Conservation (phyloP, 2,888 invertebrate species). For the Yponomeuta sedellus region DNA sequence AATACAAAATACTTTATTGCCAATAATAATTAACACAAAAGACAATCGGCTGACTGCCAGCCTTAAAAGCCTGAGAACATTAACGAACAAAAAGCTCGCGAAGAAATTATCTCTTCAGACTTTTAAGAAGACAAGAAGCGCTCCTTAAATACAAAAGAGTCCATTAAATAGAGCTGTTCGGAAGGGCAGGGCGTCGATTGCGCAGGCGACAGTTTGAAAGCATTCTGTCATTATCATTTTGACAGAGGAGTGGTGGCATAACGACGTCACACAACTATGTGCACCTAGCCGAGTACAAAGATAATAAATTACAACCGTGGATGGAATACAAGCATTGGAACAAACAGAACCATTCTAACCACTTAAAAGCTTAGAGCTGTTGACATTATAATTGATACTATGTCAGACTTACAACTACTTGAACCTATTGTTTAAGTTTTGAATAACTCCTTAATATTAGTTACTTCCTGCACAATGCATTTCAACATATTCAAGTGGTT, state of each 20-base stretch:
- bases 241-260: constrained; percentile 49
- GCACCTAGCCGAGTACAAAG: constrained; percentile 45
- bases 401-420: not conserved
- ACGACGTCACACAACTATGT: constrained; percentile 15
- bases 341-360: not conserved
- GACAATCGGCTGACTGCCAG: constrained; percentile 11
- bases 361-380: not conserved
- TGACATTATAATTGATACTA: not conserved
- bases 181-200: constrained; percentile 11
- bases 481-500: not conserved
- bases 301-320: constrained; percentile 16
- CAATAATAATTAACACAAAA: constrained; percentile 39
- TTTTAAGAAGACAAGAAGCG: constrained; percentile 1
- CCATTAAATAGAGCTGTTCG: not conserved
- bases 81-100: not conserved
- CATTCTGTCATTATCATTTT: constrained; percentile 46
- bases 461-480: not conserved
- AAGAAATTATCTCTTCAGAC: constrained; percentile 4
- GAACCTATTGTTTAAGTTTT: not conserved
- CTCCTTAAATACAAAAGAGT: not conserved
- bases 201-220: constrained; percentile 21
- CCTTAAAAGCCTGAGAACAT: constrained; percentile 12
- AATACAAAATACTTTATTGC: constrained; percentile 48
- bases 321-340: not conserved
- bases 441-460: not conserved